These are phyloP conservation scores for Agrotis puta DNA, from an alignment of 2,888 invertebrate genomes.

Conservation along the genomic window DNA sequence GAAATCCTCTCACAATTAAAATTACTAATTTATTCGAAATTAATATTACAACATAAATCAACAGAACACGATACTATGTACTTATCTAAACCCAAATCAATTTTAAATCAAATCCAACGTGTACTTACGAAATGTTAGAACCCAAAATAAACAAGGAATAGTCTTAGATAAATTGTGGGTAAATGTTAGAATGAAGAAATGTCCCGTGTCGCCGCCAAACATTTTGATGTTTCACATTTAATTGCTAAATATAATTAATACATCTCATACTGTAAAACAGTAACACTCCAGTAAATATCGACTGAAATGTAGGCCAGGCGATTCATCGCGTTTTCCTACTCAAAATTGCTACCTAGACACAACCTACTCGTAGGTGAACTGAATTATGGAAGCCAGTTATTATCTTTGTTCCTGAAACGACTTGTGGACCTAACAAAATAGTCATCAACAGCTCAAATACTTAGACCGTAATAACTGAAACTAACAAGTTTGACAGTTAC, in stretches of 20 bases:
- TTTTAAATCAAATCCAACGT: conserved; percentile 55
- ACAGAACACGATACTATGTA: conserved; percentile 42
- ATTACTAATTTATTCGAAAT: background rate
- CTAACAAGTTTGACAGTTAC: background rate
- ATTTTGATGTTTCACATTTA: conserved; percentile 85
- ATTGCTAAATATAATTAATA: conserved; percentile 89
- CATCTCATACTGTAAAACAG: conserved; percentile 75
- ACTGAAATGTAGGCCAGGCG: conserved; percentile 68
- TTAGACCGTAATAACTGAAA: background rate
- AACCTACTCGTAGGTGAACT: conserved; percentile 8
- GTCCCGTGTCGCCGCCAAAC: conserved; percentile 83
- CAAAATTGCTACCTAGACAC: conserved; percentile 26
- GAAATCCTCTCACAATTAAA: background rate
- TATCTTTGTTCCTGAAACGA: background rate
- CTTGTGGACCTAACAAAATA: background rate
- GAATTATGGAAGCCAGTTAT: conserved; percentile 4
- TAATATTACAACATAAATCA: conserved; percentile 18
- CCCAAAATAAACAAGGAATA: conserved; percentile 82
- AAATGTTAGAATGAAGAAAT: conserved; percentile 83
- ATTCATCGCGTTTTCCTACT: conserved; percentile 48
- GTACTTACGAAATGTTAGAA: conserved; percentile 70
- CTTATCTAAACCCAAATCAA: conserved; percentile 43
- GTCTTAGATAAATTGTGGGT: conserved; percentile 78
- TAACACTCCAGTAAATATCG: conserved; percentile 77
- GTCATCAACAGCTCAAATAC: background rate